These are phyloP conservation scores for Ennomos erosarius DNA, from an alignment of 2,888 invertebrate species.

Conservation along the genomic window DNA sequence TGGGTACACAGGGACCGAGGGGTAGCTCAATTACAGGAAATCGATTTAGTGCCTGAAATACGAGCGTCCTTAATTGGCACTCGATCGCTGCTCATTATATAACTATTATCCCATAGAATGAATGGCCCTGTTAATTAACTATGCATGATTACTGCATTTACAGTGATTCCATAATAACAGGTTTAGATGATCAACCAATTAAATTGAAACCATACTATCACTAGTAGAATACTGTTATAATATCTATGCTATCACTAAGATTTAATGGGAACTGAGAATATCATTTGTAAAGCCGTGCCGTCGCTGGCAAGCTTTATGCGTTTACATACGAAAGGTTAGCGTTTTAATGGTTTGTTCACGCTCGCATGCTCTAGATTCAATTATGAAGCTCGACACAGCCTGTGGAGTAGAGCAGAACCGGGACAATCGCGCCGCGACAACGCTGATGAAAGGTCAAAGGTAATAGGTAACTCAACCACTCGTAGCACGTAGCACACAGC, in stretches of 20 bases:
- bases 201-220: too few species aligned
- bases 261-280: conserved; percentile 1
- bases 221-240: too few species aligned
- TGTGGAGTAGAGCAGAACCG: conserved; percentile 41
- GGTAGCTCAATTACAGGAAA: conserved; percentile 37
- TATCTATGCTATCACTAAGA: too few species aligned
- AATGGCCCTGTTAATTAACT: conserved; percentile 45
- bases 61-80: conserved; percentile 52
- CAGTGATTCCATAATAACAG: conserved; percentile 2
- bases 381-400: conserved; percentile 50
- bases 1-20: conserved; percentile 9
- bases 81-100: conserved; percentile 59
- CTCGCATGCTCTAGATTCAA: conserved; percentile 65
- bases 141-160: conserved; percentile 20
- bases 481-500: conserved; percentile 24
- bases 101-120: conserved; percentile 55
- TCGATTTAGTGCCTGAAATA: conserved; percentile 56
- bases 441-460: conserved; percentile 62
- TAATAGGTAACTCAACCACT: conserved; percentile 36
- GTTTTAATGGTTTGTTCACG: conserved; percentile 65
- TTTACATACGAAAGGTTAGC: conserved; percentile 31
- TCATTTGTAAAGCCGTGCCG: conserved; percentile 21
- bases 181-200: neutral
- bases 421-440: conserved; percentile 27
- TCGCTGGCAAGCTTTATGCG: conserved; percentile 25